Evolutionary conservation across 2,113 vertebrate genomes (phyloP).

Genomic region (Mesembrinibis cayennensis): DNA sequence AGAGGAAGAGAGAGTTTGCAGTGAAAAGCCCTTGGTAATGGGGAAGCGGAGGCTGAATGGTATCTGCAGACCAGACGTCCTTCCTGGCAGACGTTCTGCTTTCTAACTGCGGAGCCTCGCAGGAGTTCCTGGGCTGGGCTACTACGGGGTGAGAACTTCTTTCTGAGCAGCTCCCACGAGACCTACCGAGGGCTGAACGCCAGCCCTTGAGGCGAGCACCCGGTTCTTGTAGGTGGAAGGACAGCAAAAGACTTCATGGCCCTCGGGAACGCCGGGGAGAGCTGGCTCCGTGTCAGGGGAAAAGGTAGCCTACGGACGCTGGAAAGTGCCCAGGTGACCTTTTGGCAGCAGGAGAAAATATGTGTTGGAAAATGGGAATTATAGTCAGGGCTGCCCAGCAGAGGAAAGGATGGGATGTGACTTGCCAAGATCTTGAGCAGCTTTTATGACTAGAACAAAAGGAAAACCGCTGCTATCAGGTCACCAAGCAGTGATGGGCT

Average conservation of each 20-base stretch:
- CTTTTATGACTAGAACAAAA: not conserved
- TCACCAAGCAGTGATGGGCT: not conserved
- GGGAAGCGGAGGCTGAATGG: not conserved
- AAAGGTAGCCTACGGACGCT: not conserved
- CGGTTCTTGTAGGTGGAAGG: not conserved
- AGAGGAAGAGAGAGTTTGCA: not conserved
- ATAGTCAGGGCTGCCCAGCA: not conserved
- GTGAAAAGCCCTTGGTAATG: not conserved
- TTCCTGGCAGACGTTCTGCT: not conserved
- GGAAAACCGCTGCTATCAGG: not conserved
- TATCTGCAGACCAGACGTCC: not conserved
- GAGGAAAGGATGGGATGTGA: not conserved
- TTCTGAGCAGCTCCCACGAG: not conserved
- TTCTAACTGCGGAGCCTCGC: not conserved
- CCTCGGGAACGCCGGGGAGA: not conserved
- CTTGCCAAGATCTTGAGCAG: not conserved
- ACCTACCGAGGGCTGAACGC: not conserved
- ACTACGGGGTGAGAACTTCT: not conserved
- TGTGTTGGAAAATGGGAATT: not conserved
- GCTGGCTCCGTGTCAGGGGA: not conserved
- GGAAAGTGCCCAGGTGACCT: not conserved
- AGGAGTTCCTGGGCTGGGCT: not conserved
- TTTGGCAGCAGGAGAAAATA: not conserved
- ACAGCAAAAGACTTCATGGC: not conserved
- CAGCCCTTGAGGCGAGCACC: not conserved